Conservation (phyloP, 2,888 invertebrate species). For the Alentia gelatinosa region DNA sequence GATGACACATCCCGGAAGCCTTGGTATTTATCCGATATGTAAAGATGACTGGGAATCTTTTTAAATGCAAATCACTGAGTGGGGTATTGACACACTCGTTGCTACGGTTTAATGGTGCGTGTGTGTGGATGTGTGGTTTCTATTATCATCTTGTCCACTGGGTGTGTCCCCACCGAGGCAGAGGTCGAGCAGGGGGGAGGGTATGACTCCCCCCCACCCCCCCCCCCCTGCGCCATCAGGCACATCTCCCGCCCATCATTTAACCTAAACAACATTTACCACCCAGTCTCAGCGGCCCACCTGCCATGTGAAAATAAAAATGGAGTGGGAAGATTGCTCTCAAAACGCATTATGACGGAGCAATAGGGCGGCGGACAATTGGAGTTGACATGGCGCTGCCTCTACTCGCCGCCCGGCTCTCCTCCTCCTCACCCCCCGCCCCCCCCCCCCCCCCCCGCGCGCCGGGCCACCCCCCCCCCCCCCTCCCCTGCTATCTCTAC, state of each 20-base stretch:
- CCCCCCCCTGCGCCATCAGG: neutral
- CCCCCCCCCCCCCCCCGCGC: neutral
- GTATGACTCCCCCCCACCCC: neutral
- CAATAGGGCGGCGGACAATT: neutral
- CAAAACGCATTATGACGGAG: constrained; percentile 29
- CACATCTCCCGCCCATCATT: constrained; percentile 8
- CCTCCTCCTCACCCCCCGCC: neutral
- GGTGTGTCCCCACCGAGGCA: neutral
- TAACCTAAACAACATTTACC: constrained; percentile 19
- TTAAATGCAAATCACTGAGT: neutral
- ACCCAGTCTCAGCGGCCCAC: neutral
- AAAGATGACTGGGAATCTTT: neutral
- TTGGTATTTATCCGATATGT: neutral
- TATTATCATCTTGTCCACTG: neutral
- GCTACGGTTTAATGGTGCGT: neutral
- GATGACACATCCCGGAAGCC: too few relatives aligned
- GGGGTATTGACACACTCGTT: neutral
- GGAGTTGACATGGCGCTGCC: neutral
- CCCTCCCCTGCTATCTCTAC: too few relatives aligned
- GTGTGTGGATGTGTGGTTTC: neutral
- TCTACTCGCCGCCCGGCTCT: neutral
- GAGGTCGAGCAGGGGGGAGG: neutral
- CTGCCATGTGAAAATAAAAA: neutral
- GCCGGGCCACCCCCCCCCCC: neutral
- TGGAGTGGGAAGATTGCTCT: neutral